A percentile compares a stretch with the other conserved stretches of the same genome.
These are phyloP conservation scores for Notocelia uddmanniana DNA, from an alignment of 2,888 invertebrate species.

Conservation along the genomic window DNA sequence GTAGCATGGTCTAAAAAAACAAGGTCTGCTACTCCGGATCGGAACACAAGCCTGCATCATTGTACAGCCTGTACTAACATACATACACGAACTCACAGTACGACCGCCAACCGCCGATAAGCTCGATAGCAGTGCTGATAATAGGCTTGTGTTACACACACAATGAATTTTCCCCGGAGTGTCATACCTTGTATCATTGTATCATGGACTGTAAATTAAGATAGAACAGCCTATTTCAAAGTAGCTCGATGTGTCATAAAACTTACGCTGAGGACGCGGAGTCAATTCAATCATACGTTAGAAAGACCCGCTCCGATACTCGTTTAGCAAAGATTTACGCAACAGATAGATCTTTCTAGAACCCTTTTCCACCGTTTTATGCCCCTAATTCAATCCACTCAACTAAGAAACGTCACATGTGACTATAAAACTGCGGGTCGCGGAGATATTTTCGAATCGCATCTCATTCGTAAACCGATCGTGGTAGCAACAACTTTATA, in stretches of 20 bases:
- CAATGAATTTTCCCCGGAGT: too few species aligned
- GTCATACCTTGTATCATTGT: too few species aligned
- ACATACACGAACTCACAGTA: too few species aligned
- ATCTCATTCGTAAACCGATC: slow-evolving; percentile 43
- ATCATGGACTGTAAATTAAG: slow-evolving; percentile 1
- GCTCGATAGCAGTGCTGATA: too few species aligned
- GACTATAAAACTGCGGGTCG: slow-evolving; percentile 7
- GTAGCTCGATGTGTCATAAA: slow-evolving; percentile 39
- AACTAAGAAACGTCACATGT: slow-evolving; percentile 23
- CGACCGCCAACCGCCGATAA: too few species aligned
- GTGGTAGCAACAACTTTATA: slow-evolving; percentile 27
- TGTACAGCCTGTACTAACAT: too few species aligned
- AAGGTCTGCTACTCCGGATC: too few species aligned
- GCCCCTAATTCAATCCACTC: slow-evolving; percentile 42
- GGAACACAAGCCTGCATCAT: too few species aligned
- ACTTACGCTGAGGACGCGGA: slow-evolving; percentile 31
- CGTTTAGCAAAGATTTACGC: slow-evolving; percentile 48
- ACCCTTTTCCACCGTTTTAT: slow-evolving; percentile 47
- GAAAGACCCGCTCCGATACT: slow-evolving; percentile 41
- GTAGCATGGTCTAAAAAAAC: too few species aligned
- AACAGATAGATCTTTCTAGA: slow-evolving; percentile 46
- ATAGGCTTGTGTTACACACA: too few species aligned
- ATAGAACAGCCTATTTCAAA: slow-evolving; percentile 18
- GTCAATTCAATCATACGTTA: slow-evolving; percentile 46
- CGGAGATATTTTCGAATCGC: slow-evolving; percentile 37